phyloP scores from a whole-genome alignment of 2,113 vertebrate genomes.

The Sinosuthora webbiana region DNA sequence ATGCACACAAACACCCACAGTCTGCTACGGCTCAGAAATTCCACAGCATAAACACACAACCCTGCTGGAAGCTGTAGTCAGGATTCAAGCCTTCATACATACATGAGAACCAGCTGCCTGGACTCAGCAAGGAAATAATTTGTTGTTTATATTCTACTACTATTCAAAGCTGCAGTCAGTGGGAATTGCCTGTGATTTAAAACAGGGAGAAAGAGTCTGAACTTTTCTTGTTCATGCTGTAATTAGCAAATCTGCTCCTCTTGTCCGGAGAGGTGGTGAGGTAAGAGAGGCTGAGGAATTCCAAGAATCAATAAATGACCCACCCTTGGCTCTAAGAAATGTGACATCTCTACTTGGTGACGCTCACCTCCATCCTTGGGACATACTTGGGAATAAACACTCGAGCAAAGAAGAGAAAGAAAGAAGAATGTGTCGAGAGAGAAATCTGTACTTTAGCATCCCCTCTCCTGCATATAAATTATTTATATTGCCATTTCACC shows the following conservation, averaged over 20 bases:
- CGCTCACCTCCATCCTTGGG: not conserved
- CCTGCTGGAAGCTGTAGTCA: not conserved
- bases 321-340: not conserved
- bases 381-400: not conserved
- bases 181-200: not conserved
- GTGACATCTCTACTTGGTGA: not conserved
- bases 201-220: not conserved
- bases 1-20: slow-evolving; percentile 51
- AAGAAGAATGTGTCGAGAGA: not conserved
- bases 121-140: slow-evolving; percentile 13
- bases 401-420: not conserved
- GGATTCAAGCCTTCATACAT: not conserved
- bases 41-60: slow-evolving; percentile 43
- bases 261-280: not conserved
- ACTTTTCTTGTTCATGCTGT: not conserved
- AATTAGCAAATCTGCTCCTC: not conserved
- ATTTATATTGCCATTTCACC: not conserved
- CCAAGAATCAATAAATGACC: not conserved
- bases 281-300: not conserved
- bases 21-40: slow-evolving; percentile 32
- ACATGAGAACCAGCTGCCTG: not conserved
- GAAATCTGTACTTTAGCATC: not conserved
- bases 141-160: slow-evolving; percentile 11
- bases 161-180: not conserved
- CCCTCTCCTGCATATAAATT: not conserved